Evolutionary conservation across 2,888 invertebrate species (phyloP).

Genomic region (Horisme vitalbata): DNA sequence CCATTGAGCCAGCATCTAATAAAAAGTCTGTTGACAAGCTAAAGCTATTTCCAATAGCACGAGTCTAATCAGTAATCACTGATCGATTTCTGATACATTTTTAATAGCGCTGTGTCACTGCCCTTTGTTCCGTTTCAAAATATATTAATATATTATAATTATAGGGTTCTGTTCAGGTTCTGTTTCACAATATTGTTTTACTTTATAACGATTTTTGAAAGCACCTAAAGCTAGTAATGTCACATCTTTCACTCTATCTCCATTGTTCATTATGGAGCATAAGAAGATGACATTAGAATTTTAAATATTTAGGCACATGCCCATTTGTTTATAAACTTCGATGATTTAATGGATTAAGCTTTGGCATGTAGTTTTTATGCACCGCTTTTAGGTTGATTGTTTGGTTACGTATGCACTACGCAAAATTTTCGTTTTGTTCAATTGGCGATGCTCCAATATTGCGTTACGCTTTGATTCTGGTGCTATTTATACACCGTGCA

Average conservation of each 20-base stretch:
- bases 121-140: constrained; percentile 18
- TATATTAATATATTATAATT: not conserved
- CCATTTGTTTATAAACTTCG: constrained; percentile 3
- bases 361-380: constrained; percentile 10
- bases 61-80: constrained; percentile 26
- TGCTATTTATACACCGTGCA: constrained; percentile 63
- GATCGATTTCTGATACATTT: constrained; percentile 45
- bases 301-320: too few relatives aligned
- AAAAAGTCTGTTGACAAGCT: not conserved
- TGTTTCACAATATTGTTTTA: too few relatives aligned
- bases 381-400: constrained; percentile 24
- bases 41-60: constrained; percentile 17
- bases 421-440: constrained; percentile 55
- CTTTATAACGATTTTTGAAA: too few relatives aligned
- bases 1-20: too few relatives aligned
- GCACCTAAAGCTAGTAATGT: too few relatives aligned
- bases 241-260: too few relatives aligned
- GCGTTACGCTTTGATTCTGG: constrained; percentile 63
- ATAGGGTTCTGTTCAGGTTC: too few relatives aligned
- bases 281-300: too few relatives aligned
- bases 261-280: too few relatives aligned
- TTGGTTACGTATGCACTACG: constrained; percentile 55
- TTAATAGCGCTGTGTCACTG: constrained; percentile 38
- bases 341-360: constrained; percentile 3
- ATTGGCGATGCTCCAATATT: constrained; percentile 59